Base-by-base conservation (phyloP, 2,888 invertebrate genomes). In the Actias luna region DNA sequence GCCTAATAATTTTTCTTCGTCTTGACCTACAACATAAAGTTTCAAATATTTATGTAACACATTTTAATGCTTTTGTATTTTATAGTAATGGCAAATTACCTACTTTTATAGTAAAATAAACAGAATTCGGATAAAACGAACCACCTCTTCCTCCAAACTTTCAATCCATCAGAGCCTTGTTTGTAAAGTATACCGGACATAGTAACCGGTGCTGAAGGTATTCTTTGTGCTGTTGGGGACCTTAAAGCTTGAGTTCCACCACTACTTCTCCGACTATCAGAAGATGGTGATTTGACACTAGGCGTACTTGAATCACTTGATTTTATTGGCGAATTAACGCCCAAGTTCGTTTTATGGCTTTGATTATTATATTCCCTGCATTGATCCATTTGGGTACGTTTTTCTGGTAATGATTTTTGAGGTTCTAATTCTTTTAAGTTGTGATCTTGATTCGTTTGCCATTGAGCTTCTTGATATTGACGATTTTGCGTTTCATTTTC, bases 91-190 rank as follows among this genome's bases (percentile, higher is more conserved):
- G 4, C 12, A 7, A 18, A 22, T 35, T 64, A 87, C 93, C 92
- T 84, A 97, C 97, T 96, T 94, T 98, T 98, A 87, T 98, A 98
- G 82, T 98, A 98, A 90, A 98, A 98, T 67, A 98, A 94, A 81
- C 98, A 98, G 86, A 97, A 98, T 84, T 98, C 98, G 35, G 98
- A 97, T 63, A 98, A 93, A 50, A 98, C 98, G 90, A 98, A 98
- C 98, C 98, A 98, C 65, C 98, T 94, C 82, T 97, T 97, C 82
- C 98, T 96, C 98, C 98, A 98, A 52, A 98, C 95, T 94, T 98
- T 98, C 3, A 98, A 93, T 8, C 98, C 98, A 79, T 98, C 97
- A 39, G 97, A 97, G 61, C 98, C 98, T 91, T 98, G 97, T 82
- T 98, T 98, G 85, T 97, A 96, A 59, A 98, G 92, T 96, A 98